phyloP scores from a whole-genome alignment of 37 sponge, comb jelly and placozoan species.

The Tethya wilhelma region DNA sequence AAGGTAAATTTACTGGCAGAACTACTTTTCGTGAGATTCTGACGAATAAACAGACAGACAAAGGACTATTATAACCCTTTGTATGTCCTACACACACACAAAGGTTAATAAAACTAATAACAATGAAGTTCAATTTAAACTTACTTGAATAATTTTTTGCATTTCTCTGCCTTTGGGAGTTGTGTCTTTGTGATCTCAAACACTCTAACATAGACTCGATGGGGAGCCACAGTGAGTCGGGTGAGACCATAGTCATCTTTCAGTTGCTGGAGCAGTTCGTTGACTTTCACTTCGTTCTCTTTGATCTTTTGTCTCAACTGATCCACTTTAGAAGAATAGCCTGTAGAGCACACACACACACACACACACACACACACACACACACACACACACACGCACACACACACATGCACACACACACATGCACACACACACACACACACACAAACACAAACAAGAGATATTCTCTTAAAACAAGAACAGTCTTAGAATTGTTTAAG shows the following conservation, averaged over 20 bases:
- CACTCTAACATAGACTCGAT: conserved; percentile 63
- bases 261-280: conserved; percentile 8
- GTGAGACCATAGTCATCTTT: conserved; percentile 12
- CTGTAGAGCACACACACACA: conserved; percentile 14
- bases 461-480: too few species aligned
- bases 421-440: too few species aligned
- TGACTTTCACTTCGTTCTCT: conserved; percentile 30
- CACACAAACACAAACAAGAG: too few species aligned
- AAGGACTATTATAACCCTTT: not conserved
- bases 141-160: conserved; percentile 51
- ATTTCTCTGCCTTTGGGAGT: conserved; percentile 17
- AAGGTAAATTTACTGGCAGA: too few species aligned
- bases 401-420: too few species aligned
- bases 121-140: not conserved
- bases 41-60: not conserved
- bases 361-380: too few species aligned
- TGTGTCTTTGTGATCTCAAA: conserved; percentile 64
- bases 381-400: too few species aligned
- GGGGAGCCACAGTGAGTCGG: conserved; percentile 39
- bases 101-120: not conserved
- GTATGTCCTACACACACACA: too few species aligned
- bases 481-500: too few species aligned
- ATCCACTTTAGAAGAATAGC: conserved; percentile 72
- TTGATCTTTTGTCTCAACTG: conserved; percentile 28
- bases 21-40: too few species aligned